These are phyloP conservation scores for Malthinus flaveolus DNA, from an alignment of 2,888 invertebrate genomes.

Conservation along the genomic window DNA sequence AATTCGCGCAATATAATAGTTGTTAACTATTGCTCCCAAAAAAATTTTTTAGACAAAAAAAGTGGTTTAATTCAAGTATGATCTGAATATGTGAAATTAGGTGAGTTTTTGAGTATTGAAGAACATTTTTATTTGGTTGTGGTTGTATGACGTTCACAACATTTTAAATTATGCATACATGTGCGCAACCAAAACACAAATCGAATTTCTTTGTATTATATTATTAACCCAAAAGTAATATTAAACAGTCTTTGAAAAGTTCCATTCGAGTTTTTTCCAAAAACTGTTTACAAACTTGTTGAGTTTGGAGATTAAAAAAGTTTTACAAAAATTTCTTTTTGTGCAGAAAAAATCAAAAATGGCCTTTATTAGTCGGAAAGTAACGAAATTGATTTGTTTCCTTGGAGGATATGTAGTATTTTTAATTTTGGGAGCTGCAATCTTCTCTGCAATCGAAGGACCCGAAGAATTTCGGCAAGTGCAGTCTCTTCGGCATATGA, in stretches of 20 bases:
- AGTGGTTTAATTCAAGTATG: background rate
- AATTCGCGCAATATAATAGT: background rate
- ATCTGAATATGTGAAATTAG: background rate
- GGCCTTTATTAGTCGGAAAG: slow-evolving; percentile 42
- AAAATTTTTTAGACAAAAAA: background rate
- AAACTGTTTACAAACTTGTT: too few relatives aligned
- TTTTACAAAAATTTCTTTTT: background rate
- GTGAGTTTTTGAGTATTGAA: background rate
- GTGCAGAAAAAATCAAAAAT: slow-evolving; percentile 22
- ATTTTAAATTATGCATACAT: slow-evolving; percentile 2
- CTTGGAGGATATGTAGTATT: slow-evolving; percentile 57
- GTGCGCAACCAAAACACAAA: background rate
- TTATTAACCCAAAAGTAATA: background rate
- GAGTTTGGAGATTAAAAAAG: too few relatives aligned
- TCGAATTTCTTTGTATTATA: background rate
- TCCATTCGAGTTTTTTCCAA: too few relatives aligned
- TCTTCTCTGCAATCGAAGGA: slow-evolving; percentile 80
- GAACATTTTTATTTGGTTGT: background rate
- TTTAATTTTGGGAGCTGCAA: slow-evolving; percentile 71
- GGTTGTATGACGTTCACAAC: background rate
- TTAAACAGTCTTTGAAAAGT: background rate
- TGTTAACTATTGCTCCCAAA: background rate
- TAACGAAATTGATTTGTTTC: slow-evolving; percentile 53
- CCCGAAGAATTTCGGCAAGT: slow-evolving; percentile 67
- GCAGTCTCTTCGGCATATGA: slow-evolving; percentile 59